Base-by-base conservation (phyloP, 2,888 invertebrate genomes). In the Drosophila infuscata region DNA sequence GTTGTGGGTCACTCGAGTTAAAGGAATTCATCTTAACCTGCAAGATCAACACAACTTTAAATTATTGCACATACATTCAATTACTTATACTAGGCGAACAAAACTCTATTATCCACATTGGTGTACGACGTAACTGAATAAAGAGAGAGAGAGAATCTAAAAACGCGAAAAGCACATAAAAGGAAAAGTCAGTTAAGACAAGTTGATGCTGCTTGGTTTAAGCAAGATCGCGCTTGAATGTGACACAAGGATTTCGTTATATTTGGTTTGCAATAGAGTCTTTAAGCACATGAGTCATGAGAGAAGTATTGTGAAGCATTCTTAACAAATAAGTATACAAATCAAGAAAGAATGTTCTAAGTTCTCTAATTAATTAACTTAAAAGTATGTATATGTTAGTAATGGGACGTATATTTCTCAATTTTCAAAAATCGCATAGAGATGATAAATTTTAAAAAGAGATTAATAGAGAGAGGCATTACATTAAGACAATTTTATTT, bases 21-120 rank as follows among this genome's bases (percentile, higher is more conserved):
- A 4, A 11, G 11, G 0, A 25, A 48, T 20, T 66, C 78, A 75
- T 79, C 25, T 62, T 71, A 46, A 8, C 17, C 79, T 77, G 48
- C 17, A 65, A 68, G 11, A 38, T 25, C 2, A 15, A 41, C 12
- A 33, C 7, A 53, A 32, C 15, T 25, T 49, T 11, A 58, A 46
- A 41, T 7, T 17, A 35, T 48, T 41, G n/a, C 41, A n/a, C 9
- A n/a, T 41, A n/a, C n/a, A n/a, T 29, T 32, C 3, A 48, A 33
- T 29, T 11, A 33, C 3, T 43, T 3, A 30, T n/a, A 38, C 30
- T n/a, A 32, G 6, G n/a, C n/a, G 17, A 15, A 15, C 15, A 46
- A 25, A 43, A 20, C 41, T 5, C 17, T 29, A 1, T 8, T 17
- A 17, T 30, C 30, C 25, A 46, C 15, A 46, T 46, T 15, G 8